phyloP scores from a whole-genome alignment of 1,140 invertebrate species.

The Ptiloglossa arizonensis region DNA sequence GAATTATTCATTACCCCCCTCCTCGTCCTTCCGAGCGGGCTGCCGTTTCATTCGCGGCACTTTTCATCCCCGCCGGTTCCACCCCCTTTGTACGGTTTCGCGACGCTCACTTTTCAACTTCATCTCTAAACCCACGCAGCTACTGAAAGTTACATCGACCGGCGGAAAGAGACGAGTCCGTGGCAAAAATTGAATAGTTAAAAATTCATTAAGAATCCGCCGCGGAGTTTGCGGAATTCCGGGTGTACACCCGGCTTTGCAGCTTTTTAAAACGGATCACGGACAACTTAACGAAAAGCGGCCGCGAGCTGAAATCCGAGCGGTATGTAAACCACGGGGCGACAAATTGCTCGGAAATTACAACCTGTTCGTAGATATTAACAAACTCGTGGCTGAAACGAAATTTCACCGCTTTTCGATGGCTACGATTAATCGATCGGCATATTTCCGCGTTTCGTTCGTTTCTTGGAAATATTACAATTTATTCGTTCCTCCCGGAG shows the following conservation, averaged over 20 bases:
- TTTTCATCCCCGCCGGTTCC: conserved; percentile 57
- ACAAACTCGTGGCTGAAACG: no score
- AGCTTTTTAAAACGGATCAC: neutral
- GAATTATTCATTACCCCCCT: conserved; percentile 78
- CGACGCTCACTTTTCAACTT: conserved; percentile 70
- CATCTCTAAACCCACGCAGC: conserved; percentile 45
- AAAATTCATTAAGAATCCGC: conserved; percentile 64
- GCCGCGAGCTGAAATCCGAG: neutral
- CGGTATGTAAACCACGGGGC: neutral
- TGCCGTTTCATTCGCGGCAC: conserved; percentile 34
- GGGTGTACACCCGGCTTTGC: neutral
- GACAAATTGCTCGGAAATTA: no score
- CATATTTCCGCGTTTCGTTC: no score
- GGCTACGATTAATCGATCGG: no score
- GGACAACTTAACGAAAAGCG: neutral
- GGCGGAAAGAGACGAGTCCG: conserved; percentile 33
- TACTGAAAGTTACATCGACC: conserved; percentile 62
- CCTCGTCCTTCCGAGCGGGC: neutral
- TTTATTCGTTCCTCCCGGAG: no score
- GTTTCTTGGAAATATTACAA: no score
- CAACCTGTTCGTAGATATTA: no score
- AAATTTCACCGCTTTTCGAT: no score
- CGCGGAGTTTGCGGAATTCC: neutral
- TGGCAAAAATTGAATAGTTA: conserved; percentile 65
- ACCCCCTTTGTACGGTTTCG: conserved; percentile 60